Evolutionary conservation across 2,797 vertebrate genomes (phyloP), one percentile per base, ranked within the genome.

Genomic region (Pseudomugil tenellus): DNA sequence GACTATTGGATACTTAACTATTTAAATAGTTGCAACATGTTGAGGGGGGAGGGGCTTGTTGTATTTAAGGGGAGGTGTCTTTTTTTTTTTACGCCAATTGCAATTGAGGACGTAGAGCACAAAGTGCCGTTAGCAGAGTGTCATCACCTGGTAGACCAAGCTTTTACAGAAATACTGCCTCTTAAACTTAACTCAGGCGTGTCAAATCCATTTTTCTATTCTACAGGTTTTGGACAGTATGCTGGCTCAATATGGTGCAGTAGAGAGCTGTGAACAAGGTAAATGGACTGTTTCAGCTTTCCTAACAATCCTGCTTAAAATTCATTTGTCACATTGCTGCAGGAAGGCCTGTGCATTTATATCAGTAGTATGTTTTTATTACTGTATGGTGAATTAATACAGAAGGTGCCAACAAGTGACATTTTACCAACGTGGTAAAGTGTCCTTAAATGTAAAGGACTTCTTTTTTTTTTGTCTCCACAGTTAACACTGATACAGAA

Each of bases 241-340:
- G 91, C 94, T 99, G 86, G 97, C 96, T 80, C 96, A 98, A 84
- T 98, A 99, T 88, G 98, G 98, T 89, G 91, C 95, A 76, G 98
- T 99, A 90, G 98, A 99, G 90, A 98, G 93, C 95, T 99, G 98
- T 95, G 97, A 99, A 93, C 98, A 99, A 99, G 98, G 98, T 99
- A 89, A 80, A 74, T 26, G 4, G 1, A 34, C 28, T 43, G 1
- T 60, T 43, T 25, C 29, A 41, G 25, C 23, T 75, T 59, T 54
- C 0, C 1, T 29, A 52, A n/a, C 37, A 67, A 23, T 55, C 6
- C 49, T 25, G 25, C 7, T 52, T 26, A 13, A 51, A 26, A 52
- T 52, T 23, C 26, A 28, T 26, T 52, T n/a, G n/a, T 14, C 25
- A 52, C 49, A 2, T 2, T 25, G 49, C 23, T 52, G 25, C 25